A percentile compares a stretch with the other conserved stretches of the same genome.
Conservation (phyloP, 2,888 invertebrate species). For the Clostera curtula region DNA sequence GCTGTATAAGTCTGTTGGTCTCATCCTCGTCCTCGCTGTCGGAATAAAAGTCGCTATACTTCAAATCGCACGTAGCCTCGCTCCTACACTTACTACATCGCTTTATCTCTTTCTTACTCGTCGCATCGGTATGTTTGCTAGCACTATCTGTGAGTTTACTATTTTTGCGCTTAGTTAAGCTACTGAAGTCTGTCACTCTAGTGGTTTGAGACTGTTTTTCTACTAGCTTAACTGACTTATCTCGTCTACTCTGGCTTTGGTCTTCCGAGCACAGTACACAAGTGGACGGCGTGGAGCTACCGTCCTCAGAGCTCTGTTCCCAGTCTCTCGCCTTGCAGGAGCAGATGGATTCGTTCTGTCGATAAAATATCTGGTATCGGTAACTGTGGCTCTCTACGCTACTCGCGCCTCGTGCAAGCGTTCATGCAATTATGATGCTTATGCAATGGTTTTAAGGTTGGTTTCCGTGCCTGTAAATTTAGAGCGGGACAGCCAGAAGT, state of each 20-base stretch:
- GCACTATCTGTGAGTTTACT: constrained; percentile 30
- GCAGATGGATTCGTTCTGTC: constrained; percentile 54
- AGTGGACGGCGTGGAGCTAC: constrained; percentile 53
- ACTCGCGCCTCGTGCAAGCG: constrained; percentile 21
- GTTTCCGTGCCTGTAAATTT: background rate
- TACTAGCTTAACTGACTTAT: no score
- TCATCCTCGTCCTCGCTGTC: constrained; percentile 54
- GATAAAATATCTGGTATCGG: constrained; percentile 37
- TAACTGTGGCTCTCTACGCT: constrained; percentile 28
- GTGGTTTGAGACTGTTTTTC: no score
- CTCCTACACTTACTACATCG: constrained; percentile 28
- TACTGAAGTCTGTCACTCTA: no score
- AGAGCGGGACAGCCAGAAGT: background rate
- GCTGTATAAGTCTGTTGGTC: constrained; percentile 48
- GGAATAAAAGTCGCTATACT: constrained; percentile 46
- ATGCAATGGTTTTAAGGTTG: background rate
- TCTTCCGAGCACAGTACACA: constrained; percentile 53
- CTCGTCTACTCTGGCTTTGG: constrained; percentile 25
- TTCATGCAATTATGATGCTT: constrained; percentile 12
- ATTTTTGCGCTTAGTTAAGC: no score
- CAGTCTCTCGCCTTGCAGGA: constrained; percentile 39
- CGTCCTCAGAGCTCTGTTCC: constrained; percentile 41
- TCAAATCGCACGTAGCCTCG: constrained; percentile 39
- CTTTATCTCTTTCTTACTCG: constrained; percentile 33
- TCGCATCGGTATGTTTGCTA: constrained; percentile 35